A percentile compares a stretch with the other conserved stretches of the same genome.
Evolutionary conservation across 2,888 invertebrate genomes (phyloP).

Genomic region (Ashinkailepas kermadecensis): DNA sequence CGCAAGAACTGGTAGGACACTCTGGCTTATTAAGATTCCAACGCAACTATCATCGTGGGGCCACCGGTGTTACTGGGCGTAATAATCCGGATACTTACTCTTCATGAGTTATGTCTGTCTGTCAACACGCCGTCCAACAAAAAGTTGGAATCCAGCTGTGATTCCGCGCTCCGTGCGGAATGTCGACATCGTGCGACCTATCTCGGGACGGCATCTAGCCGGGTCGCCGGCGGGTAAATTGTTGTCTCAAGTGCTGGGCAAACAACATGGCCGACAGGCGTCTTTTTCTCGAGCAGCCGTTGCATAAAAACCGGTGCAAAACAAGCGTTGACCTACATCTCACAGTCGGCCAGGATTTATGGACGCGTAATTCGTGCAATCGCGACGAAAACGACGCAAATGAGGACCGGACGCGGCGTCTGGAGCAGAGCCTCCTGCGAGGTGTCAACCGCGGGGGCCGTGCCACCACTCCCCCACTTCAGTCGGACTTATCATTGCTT

Average conservation of each 20-base stretch:
- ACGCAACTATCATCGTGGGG: no score
- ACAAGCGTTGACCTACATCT: slow-evolving; percentile 1
- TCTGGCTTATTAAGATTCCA: no score
- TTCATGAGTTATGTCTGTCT: no score
- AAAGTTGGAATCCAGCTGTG: no score
- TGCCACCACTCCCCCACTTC: no score
- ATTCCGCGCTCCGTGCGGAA: not conserved
- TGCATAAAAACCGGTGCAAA: slow-evolving; percentile 12
- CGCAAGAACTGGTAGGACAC: no score
- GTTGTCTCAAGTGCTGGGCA: not conserved
- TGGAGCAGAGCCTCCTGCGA: no score
- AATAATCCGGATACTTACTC: no score
- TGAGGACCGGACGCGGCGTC: not conserved
- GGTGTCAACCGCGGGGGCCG: no score
- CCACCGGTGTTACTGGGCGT: no score
- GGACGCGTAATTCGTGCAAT: not conserved
- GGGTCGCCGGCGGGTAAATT: not conserved
- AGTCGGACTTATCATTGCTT: no score
- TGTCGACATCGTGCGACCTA: not conserved
- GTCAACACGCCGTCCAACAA: no score
- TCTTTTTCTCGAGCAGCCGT: not conserved
- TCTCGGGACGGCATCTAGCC: not conserved
- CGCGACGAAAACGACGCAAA: slow-evolving; percentile 10
- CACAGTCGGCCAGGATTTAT: not conserved
- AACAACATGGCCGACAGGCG: slow-evolving; percentile 3